Evolutionary conservation across 2,888 invertebrate genomes (phyloP).

Genomic region (Junonia oenone): DNA sequence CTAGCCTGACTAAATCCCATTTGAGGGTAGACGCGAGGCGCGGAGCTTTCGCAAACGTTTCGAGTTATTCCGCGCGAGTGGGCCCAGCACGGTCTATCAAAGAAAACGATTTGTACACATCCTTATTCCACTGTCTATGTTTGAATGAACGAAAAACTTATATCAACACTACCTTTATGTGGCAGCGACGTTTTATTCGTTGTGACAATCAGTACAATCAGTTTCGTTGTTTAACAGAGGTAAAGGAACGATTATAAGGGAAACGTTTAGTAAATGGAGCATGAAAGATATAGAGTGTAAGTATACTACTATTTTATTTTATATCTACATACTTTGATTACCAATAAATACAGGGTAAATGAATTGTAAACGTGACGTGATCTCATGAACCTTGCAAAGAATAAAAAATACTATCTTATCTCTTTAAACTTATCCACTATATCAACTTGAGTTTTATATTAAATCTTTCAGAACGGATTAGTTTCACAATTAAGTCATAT

Average conservation of each 20-base stretch:
- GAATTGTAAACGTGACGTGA: no score
- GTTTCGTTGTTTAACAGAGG: slow-evolving; percentile 7
- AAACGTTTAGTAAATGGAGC: background rate
- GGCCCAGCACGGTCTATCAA: slow-evolving; percentile 49
- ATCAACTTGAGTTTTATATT: background rate
- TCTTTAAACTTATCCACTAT: background rate
- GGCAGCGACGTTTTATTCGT: slow-evolving; percentile 6
- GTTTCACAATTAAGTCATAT: slow-evolving; percentile 8
- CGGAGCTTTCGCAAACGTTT: slow-evolving; percentile 48
- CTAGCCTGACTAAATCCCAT: slow-evolving; percentile 59
- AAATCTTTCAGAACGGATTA: background rate
- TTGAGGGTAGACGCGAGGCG: slow-evolving; percentile 44
- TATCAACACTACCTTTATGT: slow-evolving; percentile 29
- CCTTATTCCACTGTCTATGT: slow-evolving; percentile 40
- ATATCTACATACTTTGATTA: no score
- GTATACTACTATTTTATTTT: background rate
- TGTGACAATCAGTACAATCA: slow-evolving; percentile 9
- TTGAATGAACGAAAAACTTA: slow-evolving; percentile 36
- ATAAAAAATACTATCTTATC: no score
- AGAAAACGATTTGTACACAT: slow-evolving; percentile 64
- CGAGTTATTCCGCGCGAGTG: slow-evolving; percentile 60
- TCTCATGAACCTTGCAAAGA: no score
- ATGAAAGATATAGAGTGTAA: background rate
- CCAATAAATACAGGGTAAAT: no score
- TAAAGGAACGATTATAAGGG: slow-evolving; percentile 2